These are phyloP conservation scores for Columba livia DNA, from an alignment of 2,113 vertebrate genomes.

Conservation along the genomic window DNA sequence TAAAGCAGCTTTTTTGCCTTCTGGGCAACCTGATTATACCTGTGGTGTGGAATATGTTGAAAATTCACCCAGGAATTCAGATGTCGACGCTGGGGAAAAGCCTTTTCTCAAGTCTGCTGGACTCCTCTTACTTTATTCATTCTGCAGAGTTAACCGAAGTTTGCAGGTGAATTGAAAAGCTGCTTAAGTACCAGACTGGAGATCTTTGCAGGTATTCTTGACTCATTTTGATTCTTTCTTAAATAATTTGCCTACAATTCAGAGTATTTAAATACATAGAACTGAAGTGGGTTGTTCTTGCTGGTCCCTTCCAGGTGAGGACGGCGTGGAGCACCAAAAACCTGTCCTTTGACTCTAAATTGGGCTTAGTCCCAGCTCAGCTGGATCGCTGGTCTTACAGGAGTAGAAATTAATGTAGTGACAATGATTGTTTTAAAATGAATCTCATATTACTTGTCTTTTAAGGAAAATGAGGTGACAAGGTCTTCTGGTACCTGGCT, in stretches of 20 bases:
- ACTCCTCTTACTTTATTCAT: background rate
- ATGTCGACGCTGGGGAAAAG: background rate
- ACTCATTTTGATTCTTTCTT: background rate
- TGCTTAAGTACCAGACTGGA: background rate
- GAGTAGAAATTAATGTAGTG: background rate
- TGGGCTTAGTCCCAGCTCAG: background rate
- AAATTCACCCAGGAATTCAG: background rate
- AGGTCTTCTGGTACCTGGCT: no score
- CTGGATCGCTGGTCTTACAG: rapidly evolving
- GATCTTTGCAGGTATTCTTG: background rate
- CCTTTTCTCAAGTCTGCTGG: background rate
- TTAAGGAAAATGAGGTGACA: background rate
- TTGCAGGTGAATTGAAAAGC: background rate
- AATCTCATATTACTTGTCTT: background rate
- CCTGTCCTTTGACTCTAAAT: rapidly evolving
- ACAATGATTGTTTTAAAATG: background rate
- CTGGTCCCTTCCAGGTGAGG: background rate
- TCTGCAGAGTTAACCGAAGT: background rate
- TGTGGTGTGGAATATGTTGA: background rate
- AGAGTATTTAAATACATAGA: background rate
- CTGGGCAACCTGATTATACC: background rate
- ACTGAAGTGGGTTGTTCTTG: background rate
- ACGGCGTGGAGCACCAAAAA: background rate
- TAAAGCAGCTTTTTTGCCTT: background rate
- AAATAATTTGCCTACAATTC: background rate